phyloP scores from a whole-genome alignment of 2,797 vertebrate species.

The Tiaroga cobitis region DNA sequence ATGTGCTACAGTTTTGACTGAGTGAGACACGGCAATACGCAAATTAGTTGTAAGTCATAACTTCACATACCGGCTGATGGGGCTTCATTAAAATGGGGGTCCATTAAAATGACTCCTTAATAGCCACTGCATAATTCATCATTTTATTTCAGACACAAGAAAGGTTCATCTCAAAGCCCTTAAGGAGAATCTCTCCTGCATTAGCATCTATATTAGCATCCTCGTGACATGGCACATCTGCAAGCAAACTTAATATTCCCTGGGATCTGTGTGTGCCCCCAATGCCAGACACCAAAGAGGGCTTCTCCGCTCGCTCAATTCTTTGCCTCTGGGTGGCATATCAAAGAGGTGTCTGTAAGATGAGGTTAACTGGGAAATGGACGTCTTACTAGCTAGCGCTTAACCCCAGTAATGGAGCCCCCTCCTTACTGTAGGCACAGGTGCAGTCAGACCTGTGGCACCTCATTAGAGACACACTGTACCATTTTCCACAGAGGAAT shows the following conservation, averaged over 20 bases:
- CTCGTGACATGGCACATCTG: constrained; percentile 45
- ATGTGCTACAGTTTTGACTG: neutral
- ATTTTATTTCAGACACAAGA: constrained; percentile 38
- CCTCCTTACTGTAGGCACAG: constrained; percentile 39
- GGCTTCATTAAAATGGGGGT: neutral
- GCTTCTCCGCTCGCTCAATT: constrained; percentile 14
- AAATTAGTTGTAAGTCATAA: neutral
- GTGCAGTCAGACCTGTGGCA: constrained; percentile 52
- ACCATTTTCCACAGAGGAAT: constrained; percentile 34
- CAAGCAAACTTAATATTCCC: constrained; percentile 42
- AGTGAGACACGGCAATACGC: neutral
- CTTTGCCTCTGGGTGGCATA: constrained; percentile 52
- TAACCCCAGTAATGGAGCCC: constrained; percentile 40
- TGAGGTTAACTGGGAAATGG: constrained; percentile 51
- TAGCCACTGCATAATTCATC: constrained; percentile 23
- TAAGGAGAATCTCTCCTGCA: constrained; percentile 48
- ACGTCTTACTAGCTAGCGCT: constrained; percentile 35
- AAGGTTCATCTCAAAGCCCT: constrained; percentile 26
- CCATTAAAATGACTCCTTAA: constrained; percentile 1
- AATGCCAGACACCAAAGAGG: constrained; percentile 35
- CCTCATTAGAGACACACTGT: constrained; percentile 56
- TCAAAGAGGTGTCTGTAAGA: constrained; percentile 53
- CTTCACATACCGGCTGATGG: neutral
- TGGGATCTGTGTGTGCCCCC: constrained; percentile 11
- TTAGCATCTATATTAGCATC: constrained; percentile 63